Base-by-base conservation (phyloP, 2,113 vertebrate genomes). In the Calyptommatus sinebrachiatus region DNA sequence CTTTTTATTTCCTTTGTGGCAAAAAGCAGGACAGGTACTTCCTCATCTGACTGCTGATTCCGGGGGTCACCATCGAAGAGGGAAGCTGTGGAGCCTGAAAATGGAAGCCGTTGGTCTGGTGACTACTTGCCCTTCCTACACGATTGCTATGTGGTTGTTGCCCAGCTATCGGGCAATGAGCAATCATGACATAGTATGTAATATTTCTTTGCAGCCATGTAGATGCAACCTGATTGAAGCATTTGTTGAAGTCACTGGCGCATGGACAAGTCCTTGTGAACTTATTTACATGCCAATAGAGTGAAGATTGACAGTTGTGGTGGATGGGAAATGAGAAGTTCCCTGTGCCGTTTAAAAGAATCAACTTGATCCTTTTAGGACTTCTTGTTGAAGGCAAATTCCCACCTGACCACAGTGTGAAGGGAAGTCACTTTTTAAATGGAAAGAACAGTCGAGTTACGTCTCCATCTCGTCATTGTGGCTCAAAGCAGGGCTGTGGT, bases 381-480 rank as follows among this genome's bases (percentile, higher is more conserved):
- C 53, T 65, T 0, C 0, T 21, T 79, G 63, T 77, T 46, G 57
- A 60, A 67, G 26, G 0, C 0, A 20, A 82, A 57, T 69, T 50
- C 76, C 76, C 53, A 48, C 12, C 53, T 57, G 53, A 57, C 53
- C 16, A 57, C 7, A 24, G 14, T 29, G 81, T 62, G 78, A 28
- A 66, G 63, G 63, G 77, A 35, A 77, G 76, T 0, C 0, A 68
- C 48, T 5, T 60, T 18, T 2, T 0, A 0, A 5, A 11, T 12
- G 41, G 3, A 61, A 63, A 61, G 12, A 8, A 16, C 4, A 24
- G 24, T 9, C 5, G 7, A 57, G 83, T 73, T 90, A 91, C 69
- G 82, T 90, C 35, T 92, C 86, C 61, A 88, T 14, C 0, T 35
- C 1, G 3, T 78, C 16, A 0, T 5, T 72, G 35, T 61, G 50